These are phyloP conservation scores for Pollicipes pollicipes DNA, from an alignment of 1,140 invertebrate genomes.

Conservation along the genomic window DNA sequence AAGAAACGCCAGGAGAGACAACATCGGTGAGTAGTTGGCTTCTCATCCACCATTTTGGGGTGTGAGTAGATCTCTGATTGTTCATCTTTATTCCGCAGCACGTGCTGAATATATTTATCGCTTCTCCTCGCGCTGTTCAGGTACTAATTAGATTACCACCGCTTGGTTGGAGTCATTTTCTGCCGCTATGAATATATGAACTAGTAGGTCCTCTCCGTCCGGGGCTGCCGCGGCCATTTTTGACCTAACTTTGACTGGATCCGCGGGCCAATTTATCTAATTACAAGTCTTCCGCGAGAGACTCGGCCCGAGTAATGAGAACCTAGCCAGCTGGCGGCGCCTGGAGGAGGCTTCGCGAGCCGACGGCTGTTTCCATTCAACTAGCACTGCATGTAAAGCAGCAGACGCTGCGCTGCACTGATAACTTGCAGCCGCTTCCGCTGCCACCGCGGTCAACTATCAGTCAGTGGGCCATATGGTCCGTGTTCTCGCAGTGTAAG, in stretches of 20 bases:
- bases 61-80: no score
- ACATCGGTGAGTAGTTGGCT: no score
- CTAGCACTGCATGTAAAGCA: no score
- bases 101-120: background rate
- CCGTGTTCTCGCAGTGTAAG: no score
- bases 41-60: no score
- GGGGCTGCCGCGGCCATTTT: background rate
- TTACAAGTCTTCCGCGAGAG: background rate
- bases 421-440: no score
- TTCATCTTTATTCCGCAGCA: background rate
- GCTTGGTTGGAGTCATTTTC: background rate
- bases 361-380: no score
- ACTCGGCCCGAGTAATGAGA: background rate
- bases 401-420: no score
- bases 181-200: slow-evolving; percentile 2
- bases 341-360: no score
- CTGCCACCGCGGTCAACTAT: no score
- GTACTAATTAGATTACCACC: background rate
- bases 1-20: no score
- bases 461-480: no score
- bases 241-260: background rate
- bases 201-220: background rate
- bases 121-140: background rate
- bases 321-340: background rate
- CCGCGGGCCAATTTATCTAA: background rate